Conservation (phyloP, 2,888 invertebrate genomes). For the Harpagoxenus sublaevis region DNA sequence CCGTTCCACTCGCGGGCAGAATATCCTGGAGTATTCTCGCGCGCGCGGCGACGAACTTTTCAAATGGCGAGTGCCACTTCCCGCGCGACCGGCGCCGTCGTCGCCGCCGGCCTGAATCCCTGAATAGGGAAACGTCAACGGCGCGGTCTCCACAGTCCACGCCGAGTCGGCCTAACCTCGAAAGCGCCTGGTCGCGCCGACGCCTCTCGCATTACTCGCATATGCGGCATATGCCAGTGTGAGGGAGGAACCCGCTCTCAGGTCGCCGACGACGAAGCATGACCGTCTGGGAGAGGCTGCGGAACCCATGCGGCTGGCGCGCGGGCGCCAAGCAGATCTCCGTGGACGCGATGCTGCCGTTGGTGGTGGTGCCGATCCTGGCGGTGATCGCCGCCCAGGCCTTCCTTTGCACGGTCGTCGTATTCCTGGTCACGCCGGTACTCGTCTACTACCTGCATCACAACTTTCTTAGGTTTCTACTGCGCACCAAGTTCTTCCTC, state of each 20-base stretch:
- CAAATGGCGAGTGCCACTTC: constrained; percentile 55
- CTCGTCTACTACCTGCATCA: constrained; percentile 83
- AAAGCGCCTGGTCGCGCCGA: constrained; percentile 12
- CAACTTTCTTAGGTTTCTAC: constrained; percentile 83
- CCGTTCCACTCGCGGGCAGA: no score
- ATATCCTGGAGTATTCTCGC: background rate
- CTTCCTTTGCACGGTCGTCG: constrained; percentile 80
- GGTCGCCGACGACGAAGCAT: constrained; percentile 64
- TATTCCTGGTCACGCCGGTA: constrained; percentile 82
- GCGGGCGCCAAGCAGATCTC: constrained; percentile 84
- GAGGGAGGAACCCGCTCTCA: constrained; percentile 15
- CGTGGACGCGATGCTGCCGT: constrained; percentile 84
- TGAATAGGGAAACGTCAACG: background rate
- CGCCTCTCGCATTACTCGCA: background rate
- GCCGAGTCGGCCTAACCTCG: constrained; percentile 62
- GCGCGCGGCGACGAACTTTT: background rate
- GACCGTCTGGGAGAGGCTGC: constrained; percentile 79
- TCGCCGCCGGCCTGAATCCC: background rate
- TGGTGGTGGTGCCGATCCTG: constrained; percentile 82
- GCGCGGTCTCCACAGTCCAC: background rate
- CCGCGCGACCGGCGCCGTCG: constrained; percentile 1
- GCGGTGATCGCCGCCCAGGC: constrained; percentile 83
- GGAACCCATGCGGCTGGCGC: constrained; percentile 80
- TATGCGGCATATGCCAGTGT: constrained; percentile 51
- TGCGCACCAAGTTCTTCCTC: constrained; percentile 91